Percentiles rank a stretch among this genome's conserved stretches.
Conservation (phyloP, 2,888 invertebrate species). For the Crocallis elinguaria region DNA sequence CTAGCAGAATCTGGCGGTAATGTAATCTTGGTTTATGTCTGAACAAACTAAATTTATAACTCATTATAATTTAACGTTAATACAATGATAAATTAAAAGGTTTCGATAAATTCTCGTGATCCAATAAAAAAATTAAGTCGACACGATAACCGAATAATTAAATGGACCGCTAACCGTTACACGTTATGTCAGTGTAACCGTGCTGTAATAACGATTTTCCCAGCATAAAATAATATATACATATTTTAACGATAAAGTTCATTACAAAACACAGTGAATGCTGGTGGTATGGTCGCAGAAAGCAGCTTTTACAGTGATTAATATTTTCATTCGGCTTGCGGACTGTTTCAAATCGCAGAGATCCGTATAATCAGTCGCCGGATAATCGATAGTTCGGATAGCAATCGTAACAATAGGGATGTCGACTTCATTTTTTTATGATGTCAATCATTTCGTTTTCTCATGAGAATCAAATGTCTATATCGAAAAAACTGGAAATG, state of each 20-base stretch:
- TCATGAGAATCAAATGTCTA: neutral
- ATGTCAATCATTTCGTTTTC: neutral
- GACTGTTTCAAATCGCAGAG: constrained; percentile 21
- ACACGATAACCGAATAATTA: neutral
- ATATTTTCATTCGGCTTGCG: constrained; percentile 30
- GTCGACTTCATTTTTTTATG: constrained; percentile 31
- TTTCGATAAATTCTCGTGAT: neutral
- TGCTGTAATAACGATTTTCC: neutral
- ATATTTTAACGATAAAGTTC: constrained; percentile 4
- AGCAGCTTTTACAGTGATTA: constrained; percentile 27
- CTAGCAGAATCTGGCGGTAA: too few relatives aligned
- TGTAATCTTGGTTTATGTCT: too few relatives aligned
- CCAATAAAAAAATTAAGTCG: neutral
- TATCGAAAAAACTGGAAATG: too few relatives aligned
- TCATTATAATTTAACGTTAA: too few relatives aligned
- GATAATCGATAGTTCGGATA: constrained; percentile 22
- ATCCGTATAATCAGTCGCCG: constrained; percentile 4
- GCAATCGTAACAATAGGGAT: constrained; percentile 27
- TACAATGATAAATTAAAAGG: neutral
- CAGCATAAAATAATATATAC: neutral
- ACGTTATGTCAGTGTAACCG: neutral
- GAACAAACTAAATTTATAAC: too few relatives aligned
- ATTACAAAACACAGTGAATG: constrained; percentile 9
- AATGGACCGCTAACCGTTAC: neutral
- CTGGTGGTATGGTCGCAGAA: constrained; percentile 18